Evolutionary conservation across 2,113 vertebrate species (phyloP), one percentile per base, ranked within the genome.

Genomic region (Brevimyrus niger): DNA sequence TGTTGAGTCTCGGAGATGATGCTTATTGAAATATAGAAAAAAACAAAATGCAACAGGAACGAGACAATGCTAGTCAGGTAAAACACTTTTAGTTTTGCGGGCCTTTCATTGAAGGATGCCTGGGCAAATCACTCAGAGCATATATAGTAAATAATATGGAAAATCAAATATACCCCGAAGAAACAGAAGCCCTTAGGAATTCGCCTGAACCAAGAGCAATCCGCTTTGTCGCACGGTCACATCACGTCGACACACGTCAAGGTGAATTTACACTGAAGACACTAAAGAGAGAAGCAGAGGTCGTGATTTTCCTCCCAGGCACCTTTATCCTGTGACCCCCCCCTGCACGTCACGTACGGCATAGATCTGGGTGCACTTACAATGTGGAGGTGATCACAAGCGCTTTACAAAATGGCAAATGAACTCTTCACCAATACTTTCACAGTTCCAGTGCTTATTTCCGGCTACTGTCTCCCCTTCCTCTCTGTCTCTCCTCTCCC

Each of bases 241-340:
- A 27, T 47, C 50, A 87, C 85, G 31, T 55, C 50, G 50, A 38
- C 85, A 55, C 48, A 87, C 85, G 31, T 53, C 85, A 10, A 87
- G 61, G 85, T 87, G 50, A 51, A 55, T 87, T 51, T 87, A 87
- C 50, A 87, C 85, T 35, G 47, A 87, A 87, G 35, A 87, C 50
- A 53, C 4, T 21, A 27, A 51, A 31, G n/a, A 87, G 50, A 87
- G 42, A 42, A 53, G 27, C 13, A 47, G 46, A 51, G 50, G 85
- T 9, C 3, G 15, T 55, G 8, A 31, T 87, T 87, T 42, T 3
- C 4, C 31, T 17, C 27, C 21, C n/a, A 51, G 31, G 47, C 46
- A 86, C 27, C 48, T 8, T 31, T 13, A 35, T 53, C n/a, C 44
- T n/a, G 44, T 47, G 44, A 83, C 21, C 46, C 17, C 80, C 21